A percentile compares a stretch with the other conserved stretches of the same genome.
Conservation (phyloP, 2,888 invertebrate species). For the Cotesia congregata region DNA sequence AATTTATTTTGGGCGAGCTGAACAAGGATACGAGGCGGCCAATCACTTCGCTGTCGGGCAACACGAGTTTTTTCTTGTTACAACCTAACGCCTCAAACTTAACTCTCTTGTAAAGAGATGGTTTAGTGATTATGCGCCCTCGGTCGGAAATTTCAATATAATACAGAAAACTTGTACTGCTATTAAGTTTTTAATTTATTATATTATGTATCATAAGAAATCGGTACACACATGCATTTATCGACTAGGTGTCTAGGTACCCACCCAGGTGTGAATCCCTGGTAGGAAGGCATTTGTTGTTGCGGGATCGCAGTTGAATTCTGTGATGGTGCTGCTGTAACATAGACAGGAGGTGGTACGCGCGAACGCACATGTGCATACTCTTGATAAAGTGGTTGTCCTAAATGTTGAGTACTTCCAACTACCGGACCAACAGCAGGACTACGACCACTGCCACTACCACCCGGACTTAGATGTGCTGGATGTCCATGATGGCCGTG, state of each 20-base stretch:
- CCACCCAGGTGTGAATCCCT: slow-evolving; percentile 71
- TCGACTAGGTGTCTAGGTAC: slow-evolving; percentile 70
- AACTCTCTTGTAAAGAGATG: no score
- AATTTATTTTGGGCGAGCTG: no score
- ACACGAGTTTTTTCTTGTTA: no score
- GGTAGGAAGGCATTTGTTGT: slow-evolving; percentile 70
- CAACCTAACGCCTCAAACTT: no score
- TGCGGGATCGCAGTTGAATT: slow-evolving; percentile 67
- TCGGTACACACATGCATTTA: slow-evolving; percentile 70
- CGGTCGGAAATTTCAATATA: no score
- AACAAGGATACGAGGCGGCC: no score
- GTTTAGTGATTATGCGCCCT: no score
- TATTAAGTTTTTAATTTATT: slow-evolving; percentile 38
- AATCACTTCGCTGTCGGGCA: no score
- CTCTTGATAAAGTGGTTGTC: slow-evolving; percentile 77
- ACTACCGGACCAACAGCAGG: slow-evolving; percentile 67
- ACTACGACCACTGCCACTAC: slow-evolving; percentile 62
- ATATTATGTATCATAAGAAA: slow-evolving; percentile 56
- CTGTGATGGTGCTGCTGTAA: slow-evolving; percentile 74
- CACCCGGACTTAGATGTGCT: slow-evolving; percentile 63
- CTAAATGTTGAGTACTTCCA: slow-evolving; percentile 73
- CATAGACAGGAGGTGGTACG: slow-evolving; percentile 80
- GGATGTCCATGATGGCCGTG: slow-evolving; percentile 67
- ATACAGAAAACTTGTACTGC: slow-evolving; percentile 29
- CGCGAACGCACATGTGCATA: slow-evolving; percentile 68